Evolutionary conservation across 2,113 vertebrate genomes (phyloP).

Genomic region (Gymnorhina tibicen): DNA sequence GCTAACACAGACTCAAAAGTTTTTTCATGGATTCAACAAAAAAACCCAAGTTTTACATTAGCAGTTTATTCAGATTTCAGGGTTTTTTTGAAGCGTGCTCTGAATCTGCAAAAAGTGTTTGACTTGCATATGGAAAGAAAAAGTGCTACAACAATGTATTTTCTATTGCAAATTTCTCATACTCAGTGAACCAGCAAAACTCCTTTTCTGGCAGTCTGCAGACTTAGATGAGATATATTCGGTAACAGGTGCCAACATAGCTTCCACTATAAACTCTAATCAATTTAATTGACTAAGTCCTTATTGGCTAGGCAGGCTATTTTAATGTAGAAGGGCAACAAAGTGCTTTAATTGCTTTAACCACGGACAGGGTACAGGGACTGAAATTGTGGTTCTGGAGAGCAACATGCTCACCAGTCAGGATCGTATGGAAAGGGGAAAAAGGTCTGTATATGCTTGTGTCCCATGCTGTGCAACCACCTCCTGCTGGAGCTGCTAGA

Average conservation of each 20-base stretch:
- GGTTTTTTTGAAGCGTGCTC: background rate
- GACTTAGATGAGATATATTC: background rate
- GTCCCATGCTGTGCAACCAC: background rate
- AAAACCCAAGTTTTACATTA: background rate
- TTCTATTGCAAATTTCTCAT: background rate
- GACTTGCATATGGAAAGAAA: background rate
- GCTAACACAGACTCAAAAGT: background rate
- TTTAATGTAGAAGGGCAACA: background rate
- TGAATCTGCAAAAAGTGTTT: background rate
- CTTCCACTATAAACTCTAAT: background rate
- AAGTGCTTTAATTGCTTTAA: background rate
- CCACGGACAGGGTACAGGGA: background rate
- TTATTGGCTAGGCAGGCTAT: background rate
- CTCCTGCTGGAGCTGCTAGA: background rate
- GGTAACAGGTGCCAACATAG: background rate
- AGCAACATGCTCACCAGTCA: background rate
- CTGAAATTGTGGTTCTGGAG: background rate
- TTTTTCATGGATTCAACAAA: background rate
- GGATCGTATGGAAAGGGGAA: too few species aligned
- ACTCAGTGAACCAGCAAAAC: background rate
- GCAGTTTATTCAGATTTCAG: background rate
- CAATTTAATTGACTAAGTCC: background rate
- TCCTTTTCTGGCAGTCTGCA: background rate
- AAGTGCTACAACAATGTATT: background rate
- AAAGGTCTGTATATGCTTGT: accelerated